These are phyloP conservation scores for Greenwoodochromis staneri DNA, from an alignment of 2,113 vertebrate genomes.

Conservation along the genomic window DNA sequence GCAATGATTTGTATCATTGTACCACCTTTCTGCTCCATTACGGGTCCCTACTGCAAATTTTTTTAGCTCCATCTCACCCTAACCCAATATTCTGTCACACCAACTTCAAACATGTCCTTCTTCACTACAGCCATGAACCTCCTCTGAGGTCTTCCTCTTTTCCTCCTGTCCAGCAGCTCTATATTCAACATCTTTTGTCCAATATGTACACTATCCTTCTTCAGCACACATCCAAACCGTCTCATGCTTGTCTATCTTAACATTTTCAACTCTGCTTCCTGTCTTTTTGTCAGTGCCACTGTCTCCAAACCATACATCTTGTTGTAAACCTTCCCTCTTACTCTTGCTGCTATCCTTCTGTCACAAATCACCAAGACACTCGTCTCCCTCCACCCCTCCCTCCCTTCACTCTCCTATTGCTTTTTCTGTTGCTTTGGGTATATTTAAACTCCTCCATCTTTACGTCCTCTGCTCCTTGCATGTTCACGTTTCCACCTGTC, in stretches of 20 bases:
- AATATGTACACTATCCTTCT: neutral
- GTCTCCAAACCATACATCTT: neutral
- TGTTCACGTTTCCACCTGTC: neutral
- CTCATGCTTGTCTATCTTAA: neutral
- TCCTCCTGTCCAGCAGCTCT: neutral
- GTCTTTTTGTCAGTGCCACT: neutral
- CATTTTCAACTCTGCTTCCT: neutral
- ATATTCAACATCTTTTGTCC: neutral
- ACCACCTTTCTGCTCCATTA: neutral
- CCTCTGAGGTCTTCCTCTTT: neutral
- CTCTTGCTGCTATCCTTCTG: neutral
- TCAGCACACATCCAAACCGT: neutral
- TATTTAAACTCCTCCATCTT: neutral
- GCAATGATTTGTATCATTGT: neutral
- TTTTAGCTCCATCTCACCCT: neutral
- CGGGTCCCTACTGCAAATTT: neutral
- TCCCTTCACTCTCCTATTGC: neutral
- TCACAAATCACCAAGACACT: neutral
- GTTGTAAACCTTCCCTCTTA: neutral
- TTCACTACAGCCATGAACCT: neutral
- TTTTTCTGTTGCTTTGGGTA: neutral
- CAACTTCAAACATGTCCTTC: neutral
- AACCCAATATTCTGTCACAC: neutral
- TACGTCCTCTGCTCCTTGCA: neutral
- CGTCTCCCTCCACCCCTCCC: neutral